Percentiles rank a stretch among this genome's conserved stretches.
Conservation (phyloP, 2,888 invertebrate genomes). For the Drosophila gaucha region DNA sequence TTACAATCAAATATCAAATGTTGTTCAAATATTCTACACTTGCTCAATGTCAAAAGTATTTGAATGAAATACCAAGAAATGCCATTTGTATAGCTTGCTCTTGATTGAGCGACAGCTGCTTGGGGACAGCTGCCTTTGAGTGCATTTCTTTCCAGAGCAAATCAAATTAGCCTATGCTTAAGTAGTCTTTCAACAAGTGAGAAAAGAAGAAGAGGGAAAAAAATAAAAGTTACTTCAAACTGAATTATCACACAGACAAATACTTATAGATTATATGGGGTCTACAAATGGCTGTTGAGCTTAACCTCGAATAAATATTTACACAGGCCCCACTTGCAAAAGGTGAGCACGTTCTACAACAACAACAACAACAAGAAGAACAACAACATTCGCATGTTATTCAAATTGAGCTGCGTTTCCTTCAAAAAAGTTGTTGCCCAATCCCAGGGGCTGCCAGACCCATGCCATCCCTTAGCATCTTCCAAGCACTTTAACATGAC, state of each 20-base stretch:
- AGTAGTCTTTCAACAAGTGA: constrained; percentile 20
- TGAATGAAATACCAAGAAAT: neutral
- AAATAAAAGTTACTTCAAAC: constrained; percentile 49
- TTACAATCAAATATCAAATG: constrained; percentile 4
- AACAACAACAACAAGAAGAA: neutral
- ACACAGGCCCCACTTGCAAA: constrained; percentile 43
- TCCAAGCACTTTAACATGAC: constrained; percentile 73
- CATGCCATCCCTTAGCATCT: constrained; percentile 44
- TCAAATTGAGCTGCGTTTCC: constrained; percentile 48
- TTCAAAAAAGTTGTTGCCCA: constrained; percentile 1
- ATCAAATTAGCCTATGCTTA: constrained; percentile 37
- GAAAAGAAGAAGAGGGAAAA: neutral
- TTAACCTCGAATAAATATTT: constrained; percentile 69
- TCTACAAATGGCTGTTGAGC: constrained; percentile 49
- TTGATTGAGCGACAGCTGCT: constrained; percentile 19
- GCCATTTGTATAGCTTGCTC: neutral
- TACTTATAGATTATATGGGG: constrained; percentile 28
- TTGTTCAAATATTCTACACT: neutral
- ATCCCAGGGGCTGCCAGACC: constrained; percentile 10
- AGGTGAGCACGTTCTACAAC: constrained; percentile 47
- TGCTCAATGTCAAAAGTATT: too few species aligned
- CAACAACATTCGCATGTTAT: constrained; percentile 52
- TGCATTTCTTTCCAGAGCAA: constrained; percentile 19
- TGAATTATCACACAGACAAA: constrained; percentile 56
- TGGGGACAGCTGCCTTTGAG: constrained; percentile 19